Percentiles rank a stretch among this genome's conserved stretches.
phyloP scores from a whole-genome alignment of 1,140 invertebrate species.

The Drosophila kepulauana region DNA sequence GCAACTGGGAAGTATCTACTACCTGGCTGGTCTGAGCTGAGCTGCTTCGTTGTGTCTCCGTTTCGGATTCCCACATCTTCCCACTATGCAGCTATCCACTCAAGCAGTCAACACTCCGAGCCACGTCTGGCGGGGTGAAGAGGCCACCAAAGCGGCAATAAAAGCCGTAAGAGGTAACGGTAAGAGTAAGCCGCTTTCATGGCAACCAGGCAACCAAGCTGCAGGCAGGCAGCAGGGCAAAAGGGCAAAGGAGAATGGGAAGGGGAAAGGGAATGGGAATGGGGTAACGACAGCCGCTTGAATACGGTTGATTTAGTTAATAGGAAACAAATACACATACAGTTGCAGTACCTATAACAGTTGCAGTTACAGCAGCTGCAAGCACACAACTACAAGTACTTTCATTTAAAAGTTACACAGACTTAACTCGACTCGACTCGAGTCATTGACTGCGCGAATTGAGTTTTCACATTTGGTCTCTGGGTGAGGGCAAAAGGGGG shows the following conservation, averaged over 20 bases:
- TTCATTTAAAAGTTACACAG: not conserved
- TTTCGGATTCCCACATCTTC: constrained; percentile 8
- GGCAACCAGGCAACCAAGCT: constrained; percentile 1
- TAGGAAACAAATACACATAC: constrained; percentile 66
- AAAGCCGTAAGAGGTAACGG: constrained; percentile 32
- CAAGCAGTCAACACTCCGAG: constrained; percentile 47
- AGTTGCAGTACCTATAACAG: not conserved
- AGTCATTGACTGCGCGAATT: constrained; percentile 52
- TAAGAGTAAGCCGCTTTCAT: constrained; percentile 59
- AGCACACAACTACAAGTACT: constrained; percentile 8
- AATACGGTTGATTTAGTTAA: constrained; percentile 74
- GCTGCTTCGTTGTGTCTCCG: not conserved
- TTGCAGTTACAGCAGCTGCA: not conserved
- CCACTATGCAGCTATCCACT: constrained; percentile 40
- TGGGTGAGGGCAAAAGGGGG: not conserved
- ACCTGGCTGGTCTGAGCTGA: constrained; percentile 16
- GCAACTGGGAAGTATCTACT: constrained; percentile 53
- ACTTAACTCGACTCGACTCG: constrained; percentile 5
- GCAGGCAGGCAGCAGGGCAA: constrained; percentile 8
- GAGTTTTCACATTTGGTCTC: constrained; percentile 30
- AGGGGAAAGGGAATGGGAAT: not conserved
- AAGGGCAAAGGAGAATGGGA: not conserved
- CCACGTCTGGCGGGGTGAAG: constrained; percentile 27
- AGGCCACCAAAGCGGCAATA: constrained; percentile 40
- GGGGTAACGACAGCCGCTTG: constrained; percentile 52